Evolutionary conservation across 2,113 vertebrate species (phyloP).

Genomic region (Struthidea cinerea): DNA sequence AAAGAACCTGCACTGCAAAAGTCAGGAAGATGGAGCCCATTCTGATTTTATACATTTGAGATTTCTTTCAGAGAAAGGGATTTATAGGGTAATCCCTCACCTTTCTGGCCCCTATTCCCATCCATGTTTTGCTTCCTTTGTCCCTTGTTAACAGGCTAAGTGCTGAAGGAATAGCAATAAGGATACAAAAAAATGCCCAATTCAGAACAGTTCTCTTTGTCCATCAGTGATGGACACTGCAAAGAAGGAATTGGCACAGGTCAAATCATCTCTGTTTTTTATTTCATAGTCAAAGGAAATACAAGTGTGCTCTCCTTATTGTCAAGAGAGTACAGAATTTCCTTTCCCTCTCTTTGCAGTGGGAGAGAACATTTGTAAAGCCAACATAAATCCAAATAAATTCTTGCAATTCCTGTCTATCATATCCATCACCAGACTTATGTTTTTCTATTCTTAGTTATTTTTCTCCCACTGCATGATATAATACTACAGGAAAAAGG

Average conservation of each 20-base stretch:
- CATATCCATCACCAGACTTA: neutral
- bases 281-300: neutral
- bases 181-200: neutral
- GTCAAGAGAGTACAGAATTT: neutral
- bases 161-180: neutral
- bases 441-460: neutral
- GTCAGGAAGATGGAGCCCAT: neutral
- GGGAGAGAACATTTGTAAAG: neutral
- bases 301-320: neutral
- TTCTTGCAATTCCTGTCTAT: neutral
- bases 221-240: fast-evolving
- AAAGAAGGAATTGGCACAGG: neutral
- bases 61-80: neutral
- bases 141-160: neutral
- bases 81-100: neutral
- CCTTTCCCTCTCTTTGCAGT: neutral
- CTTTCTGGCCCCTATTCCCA: neutral
- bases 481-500: neutral
- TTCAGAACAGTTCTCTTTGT: neutral
- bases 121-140: neutral
- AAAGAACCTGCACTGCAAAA: neutral
- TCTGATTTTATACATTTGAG: neutral
- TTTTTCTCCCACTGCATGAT: neutral
- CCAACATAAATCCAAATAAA: neutral
- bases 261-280: neutral